These are phyloP conservation scores for Trinectes maculatus DNA, from an alignment of 2,113 vertebrate species.

Conservation along the genomic window DNA sequence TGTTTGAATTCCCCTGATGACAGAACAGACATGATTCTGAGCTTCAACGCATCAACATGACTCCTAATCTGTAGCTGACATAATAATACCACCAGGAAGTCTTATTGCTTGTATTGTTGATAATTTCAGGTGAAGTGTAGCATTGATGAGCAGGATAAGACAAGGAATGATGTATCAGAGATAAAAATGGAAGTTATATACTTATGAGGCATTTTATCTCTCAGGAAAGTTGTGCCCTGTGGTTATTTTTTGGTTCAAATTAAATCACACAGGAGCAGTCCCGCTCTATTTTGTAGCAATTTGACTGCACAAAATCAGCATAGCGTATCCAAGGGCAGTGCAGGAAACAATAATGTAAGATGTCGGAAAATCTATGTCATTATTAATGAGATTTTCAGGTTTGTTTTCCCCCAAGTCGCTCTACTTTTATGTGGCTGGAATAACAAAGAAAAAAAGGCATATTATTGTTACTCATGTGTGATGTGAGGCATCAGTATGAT, in stretches of 20 bases:
- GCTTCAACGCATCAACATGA: conserved; percentile 20
- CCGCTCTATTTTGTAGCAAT: conserved; percentile 11
- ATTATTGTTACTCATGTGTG: not conserved
- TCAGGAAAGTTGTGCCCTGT: not conserved
- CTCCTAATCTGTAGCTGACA: conserved; percentile 34
- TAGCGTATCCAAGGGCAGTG: conserved; percentile 4
- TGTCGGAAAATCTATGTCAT: conserved; percentile 45
- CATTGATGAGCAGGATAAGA: conserved; percentile 46
- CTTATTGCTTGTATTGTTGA: conserved; percentile 31
- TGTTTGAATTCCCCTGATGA: conserved; percentile 27
- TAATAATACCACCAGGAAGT: conserved; percentile 10
- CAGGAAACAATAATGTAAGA: conserved; percentile 24
- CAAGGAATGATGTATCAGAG: conserved; percentile 44
- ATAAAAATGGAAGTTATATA: conserved; percentile 30
- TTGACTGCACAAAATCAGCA: conserved; percentile 37
- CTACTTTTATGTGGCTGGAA: conserved; percentile 22
- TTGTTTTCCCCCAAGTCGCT: conserved; percentile 5
- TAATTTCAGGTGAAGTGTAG: conserved; percentile 38
- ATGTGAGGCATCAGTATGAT: not conserved
- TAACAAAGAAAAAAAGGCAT: conserved; percentile 29
- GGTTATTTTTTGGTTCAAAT: conserved; percentile 12
- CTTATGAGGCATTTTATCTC: conserved; percentile 28
- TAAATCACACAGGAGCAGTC: not conserved
- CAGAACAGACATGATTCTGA: conserved; percentile 17
- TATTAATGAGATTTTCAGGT: conserved; percentile 48